A percentile compares a stretch with the other conserved stretches of the same genome.
Evolutionary conservation across 2,888 invertebrate species (phyloP).

Genomic region (Yponomeuta malinellus): DNA sequence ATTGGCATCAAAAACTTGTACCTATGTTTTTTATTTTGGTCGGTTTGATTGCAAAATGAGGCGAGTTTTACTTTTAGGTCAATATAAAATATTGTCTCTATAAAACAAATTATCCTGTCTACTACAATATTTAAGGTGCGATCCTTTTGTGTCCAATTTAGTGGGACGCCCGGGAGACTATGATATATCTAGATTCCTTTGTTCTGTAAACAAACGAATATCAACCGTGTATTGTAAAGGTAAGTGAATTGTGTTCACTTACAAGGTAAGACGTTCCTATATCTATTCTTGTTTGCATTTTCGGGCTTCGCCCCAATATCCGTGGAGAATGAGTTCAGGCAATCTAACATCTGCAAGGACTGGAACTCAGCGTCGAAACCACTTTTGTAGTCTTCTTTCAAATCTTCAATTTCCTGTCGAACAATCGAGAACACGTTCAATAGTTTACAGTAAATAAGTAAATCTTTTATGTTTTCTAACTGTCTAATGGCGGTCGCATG

Average conservation of each 20-base stretch:
- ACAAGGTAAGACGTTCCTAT: slow-evolving; percentile 97
- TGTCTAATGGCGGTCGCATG: not conserved
- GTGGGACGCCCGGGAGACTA: too few species aligned
- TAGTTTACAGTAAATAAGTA: not conserved
- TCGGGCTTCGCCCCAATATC: slow-evolving; percentile 91
- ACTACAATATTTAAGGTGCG: too few species aligned
- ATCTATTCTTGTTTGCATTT: slow-evolving; percentile 95
- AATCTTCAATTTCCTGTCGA: slow-evolving; percentile 41
- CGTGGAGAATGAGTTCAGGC: slow-evolving; percentile 90
- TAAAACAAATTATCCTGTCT: too few species aligned
- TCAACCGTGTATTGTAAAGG: not conserved
- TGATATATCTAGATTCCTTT: too few species aligned
- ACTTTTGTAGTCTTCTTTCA: slow-evolving; percentile 35
- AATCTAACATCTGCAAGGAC: slow-evolving; percentile 92
- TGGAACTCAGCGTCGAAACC: slow-evolving; percentile 98
- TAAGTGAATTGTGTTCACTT: slow-evolving; percentile 29
- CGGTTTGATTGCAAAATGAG: too few species aligned
- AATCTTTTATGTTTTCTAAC: not conserved
- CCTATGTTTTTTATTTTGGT: too few species aligned
- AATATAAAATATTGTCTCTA: too few species aligned
- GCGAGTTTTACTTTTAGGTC: too few species aligned
- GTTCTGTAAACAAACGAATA: not conserved
- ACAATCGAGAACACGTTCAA: not conserved
- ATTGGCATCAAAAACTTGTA: too few species aligned
- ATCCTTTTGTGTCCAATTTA: too few species aligned